Conservation (phyloP, 2,888 invertebrate genomes). For the Volucella bombylans region DNA sequence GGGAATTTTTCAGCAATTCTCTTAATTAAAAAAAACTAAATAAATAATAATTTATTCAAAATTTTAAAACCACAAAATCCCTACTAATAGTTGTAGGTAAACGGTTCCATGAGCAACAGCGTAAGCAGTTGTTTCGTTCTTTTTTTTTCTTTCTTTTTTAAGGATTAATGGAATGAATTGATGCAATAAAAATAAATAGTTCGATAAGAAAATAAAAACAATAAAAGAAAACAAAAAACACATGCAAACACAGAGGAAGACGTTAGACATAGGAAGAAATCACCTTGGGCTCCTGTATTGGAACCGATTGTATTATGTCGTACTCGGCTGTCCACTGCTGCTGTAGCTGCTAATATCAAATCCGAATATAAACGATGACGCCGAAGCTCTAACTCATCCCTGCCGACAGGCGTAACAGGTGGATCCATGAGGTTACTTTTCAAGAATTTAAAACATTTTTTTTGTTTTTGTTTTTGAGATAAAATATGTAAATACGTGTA, state of each 20-base stretch:
- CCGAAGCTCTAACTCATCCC: conserved; percentile 89
- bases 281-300: conserved; percentile 84
- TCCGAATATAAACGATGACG: conserved; percentile 91
- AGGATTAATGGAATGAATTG: conserved; percentile 27
- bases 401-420: conserved; percentile 90
- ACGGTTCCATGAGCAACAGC: conserved; percentile 42
- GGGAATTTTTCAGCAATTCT: conserved; percentile 22
- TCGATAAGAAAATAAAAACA: conserved; percentile 5
- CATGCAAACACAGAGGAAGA: conserved; percentile 2
- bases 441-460: conserved; percentile 25
- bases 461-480: conserved; percentile 45
- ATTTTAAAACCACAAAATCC: conserved; percentile 23
- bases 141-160: not conserved
- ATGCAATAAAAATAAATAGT: conserved; percentile 24
- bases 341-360: conserved; percentile 88
- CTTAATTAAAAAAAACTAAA: not conserved
- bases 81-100: conserved; percentile 37
- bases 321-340: conserved; percentile 89
- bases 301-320: conserved; percentile 89
- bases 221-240: conserved; percentile 6
- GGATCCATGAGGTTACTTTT: conserved; percentile 82
- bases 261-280: conserved; percentile 58
- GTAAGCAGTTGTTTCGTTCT: not conserved
- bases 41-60: not conserved
- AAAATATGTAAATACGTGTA: conserved; percentile 29